A percentile compares a stretch with the other conserved stretches of the same genome.
These are phyloP conservation scores for Lichenostomus cassidix DNA, from an alignment of 2,113 vertebrate species.

Conservation along the genomic window DNA sequence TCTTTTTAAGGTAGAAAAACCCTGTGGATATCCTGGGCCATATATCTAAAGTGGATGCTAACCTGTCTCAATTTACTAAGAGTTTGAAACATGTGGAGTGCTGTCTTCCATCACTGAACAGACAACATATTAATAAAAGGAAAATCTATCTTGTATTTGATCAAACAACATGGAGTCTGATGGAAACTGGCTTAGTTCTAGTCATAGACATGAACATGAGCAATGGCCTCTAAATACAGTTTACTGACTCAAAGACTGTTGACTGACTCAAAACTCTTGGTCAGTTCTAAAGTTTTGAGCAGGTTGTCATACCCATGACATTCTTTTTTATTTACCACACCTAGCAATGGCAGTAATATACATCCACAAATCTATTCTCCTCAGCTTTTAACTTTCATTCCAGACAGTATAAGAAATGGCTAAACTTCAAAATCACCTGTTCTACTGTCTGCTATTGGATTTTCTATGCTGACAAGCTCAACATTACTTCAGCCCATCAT, in stretches of 20 bases:
- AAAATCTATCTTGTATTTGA: not conserved
- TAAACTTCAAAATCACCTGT: not conserved
- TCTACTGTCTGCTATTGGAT: not conserved
- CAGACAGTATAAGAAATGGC: not conserved
- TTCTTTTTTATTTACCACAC: not conserved
- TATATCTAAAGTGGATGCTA: not conserved
- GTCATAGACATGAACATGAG: not conserved
- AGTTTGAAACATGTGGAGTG: not conserved
- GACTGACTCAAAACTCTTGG: not conserved
- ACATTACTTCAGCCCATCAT: not conserved
- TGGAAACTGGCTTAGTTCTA: not conserved
- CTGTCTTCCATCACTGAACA: not conserved
- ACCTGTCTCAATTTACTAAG: not conserved
- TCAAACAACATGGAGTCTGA: not conserved
- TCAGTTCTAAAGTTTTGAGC: not conserved
- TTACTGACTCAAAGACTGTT: not conserved
- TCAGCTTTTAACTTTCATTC: not conserved
- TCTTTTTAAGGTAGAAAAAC: not conserved
- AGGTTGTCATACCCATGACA: not conserved
- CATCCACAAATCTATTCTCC: not conserved
- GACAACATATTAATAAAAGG: not conserved
- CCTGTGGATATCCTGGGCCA: not conserved
- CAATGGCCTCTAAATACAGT: not conserved
- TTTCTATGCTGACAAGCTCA: not conserved
- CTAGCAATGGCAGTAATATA: not conserved